These are phyloP conservation scores for Trochalopteron elliotii DNA, from an alignment of 2,113 vertebrate species.

Conservation along the genomic window DNA sequence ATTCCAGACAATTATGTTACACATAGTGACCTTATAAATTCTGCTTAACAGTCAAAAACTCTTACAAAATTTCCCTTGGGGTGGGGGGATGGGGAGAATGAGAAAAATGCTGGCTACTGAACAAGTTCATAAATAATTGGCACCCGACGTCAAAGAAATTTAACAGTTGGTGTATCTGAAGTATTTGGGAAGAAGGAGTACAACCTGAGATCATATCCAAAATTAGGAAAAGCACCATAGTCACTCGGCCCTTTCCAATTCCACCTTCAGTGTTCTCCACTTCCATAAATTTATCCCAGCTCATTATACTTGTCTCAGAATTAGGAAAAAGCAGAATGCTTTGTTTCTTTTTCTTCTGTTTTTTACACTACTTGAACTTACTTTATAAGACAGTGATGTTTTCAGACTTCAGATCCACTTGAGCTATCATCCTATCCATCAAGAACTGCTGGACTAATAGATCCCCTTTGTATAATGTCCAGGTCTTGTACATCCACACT, in stretches of 20 bases:
- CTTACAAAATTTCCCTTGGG: neutral
- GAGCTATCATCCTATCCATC: neutral
- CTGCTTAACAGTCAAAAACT: neutral
- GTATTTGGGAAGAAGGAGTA: neutral
- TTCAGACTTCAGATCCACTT: neutral
- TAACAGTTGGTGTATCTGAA: neutral
- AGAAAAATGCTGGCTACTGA: neutral
- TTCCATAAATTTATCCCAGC: neutral
- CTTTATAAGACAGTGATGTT: neutral
- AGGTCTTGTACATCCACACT: neutral
- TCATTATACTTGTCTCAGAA: neutral
- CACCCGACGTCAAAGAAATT: conserved; percentile 1
- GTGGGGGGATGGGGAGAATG: neutral
- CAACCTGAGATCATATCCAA: neutral
- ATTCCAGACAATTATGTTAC: neutral
- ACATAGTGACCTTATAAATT: neutral
- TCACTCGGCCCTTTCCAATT: neutral
- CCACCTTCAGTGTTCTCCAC: neutral
- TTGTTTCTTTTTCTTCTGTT: neutral
- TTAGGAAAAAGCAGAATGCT: neutral
- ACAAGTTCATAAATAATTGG: conserved; percentile 3
- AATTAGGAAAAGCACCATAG: neutral
- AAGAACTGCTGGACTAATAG: neutral
- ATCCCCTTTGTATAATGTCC: neutral
- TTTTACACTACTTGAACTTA: neutral